Evolutionary conservation across 2,888 invertebrate species (phyloP).

Genomic region (Gisinianus flammeolus): DNA sequence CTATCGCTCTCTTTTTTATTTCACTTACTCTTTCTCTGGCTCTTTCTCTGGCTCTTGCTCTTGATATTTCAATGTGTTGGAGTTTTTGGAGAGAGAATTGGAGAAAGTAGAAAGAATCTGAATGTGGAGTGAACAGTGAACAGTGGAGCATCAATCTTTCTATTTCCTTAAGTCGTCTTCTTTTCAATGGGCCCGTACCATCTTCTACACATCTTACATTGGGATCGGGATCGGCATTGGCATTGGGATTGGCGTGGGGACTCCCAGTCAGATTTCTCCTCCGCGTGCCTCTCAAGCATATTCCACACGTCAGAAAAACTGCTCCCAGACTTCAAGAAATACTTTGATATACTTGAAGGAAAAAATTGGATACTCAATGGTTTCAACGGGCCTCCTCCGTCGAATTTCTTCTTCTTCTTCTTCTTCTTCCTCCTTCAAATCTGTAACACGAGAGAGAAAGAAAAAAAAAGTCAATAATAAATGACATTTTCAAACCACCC

Average conservation of each 20-base stretch:
- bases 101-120: not conserved
- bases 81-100: no score
- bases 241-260: not conserved
- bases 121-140: not conserved
- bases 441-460: conserved; percentile 10
- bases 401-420: conserved; percentile 1
- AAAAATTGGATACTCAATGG: not conserved
- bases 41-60: no score
- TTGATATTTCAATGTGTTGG: no score
- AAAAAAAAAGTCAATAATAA: conserved; percentile 15
- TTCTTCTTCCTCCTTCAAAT: conserved; percentile 4
- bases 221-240: no score
- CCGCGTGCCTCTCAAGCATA: conserved; percentile 20
- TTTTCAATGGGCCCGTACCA: not conserved
- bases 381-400: conserved; percentile 14
- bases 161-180: conserved; percentile 13
- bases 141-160: conserved; percentile 27
- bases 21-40: no score
- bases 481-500: conserved; percentile 19
- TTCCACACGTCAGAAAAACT: conserved; percentile 30
- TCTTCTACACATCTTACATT: not conserved
- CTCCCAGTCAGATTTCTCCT: not conserved
- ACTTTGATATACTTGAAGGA: no score
- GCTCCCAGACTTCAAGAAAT: not conserved
- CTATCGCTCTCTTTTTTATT: no score